These are phyloP conservation scores for Varanus salvator DNA, from an alignment of 2,113 vertebrate genomes.

Conservation along the genomic window DNA sequence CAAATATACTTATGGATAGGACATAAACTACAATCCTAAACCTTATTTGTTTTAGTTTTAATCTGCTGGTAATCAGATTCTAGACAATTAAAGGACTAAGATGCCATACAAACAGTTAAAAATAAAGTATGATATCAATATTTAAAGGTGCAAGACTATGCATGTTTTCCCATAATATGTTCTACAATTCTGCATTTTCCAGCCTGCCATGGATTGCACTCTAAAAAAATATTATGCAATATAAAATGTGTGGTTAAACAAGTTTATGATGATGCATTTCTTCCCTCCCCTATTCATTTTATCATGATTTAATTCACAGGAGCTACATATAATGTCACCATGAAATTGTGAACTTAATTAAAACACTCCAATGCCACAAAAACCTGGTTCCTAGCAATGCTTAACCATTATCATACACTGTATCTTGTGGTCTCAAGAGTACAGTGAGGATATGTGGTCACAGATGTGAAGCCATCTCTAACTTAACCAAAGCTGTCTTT, in stretches of 20 bases:
- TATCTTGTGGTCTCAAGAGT: neutral
- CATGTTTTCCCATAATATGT: too few relatives aligned
- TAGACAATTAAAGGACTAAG: too few relatives aligned
- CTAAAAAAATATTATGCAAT: too few relatives aligned
- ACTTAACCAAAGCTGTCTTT: neutral
- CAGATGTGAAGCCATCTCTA: neutral
- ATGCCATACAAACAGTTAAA: too few relatives aligned
- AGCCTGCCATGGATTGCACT: too few relatives aligned
- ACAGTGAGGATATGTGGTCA: neutral
- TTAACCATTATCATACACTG: neutral
- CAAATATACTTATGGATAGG: neutral
- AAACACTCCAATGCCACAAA: constrained; percentile 44
- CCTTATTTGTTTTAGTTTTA: constrained; percentile 31
- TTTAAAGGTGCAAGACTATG: too few relatives aligned
- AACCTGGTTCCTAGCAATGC: constrained; percentile 26
- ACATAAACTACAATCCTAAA: neutral
- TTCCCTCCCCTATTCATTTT: constrained; percentile 42
- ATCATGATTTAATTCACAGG: constrained; percentile 48
- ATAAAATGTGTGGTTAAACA: constrained; percentile 28
- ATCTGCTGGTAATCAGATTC: too few relatives aligned
- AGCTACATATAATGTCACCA: constrained; percentile 45
- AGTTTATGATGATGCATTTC: constrained; percentile 41
- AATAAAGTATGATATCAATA: too few relatives aligned
- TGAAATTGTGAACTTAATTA: constrained; percentile 36
- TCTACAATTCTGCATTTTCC: too few relatives aligned